Percentiles rank a stretch among this genome's conserved stretches.
These are phyloP conservation scores for Acanthurus lineatus DNA, from an alignment of 2,797 vertebrate genomes.

Conservation along the genomic window DNA sequence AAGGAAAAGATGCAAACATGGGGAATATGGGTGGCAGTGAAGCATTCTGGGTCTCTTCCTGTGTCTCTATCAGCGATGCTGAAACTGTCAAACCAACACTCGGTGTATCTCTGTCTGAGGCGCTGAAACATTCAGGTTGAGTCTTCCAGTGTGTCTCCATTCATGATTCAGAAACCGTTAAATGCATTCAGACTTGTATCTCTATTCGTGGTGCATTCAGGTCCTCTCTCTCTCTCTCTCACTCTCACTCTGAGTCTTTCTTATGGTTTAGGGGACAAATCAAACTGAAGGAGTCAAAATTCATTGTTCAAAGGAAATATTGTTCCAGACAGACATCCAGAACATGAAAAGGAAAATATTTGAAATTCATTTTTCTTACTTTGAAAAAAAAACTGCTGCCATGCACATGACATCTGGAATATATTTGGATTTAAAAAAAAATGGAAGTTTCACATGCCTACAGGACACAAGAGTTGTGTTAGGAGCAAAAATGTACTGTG, in stretches of 20 bases:
- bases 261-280: neutral
- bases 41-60: neutral
- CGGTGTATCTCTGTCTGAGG: neutral
- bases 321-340: neutral
- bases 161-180: slow-evolving; percentile 1
- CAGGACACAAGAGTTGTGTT: slow-evolving; percentile 32
- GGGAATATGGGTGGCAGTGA: no score
- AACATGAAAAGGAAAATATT: neutral
- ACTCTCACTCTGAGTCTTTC: neutral
- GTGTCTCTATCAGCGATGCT: neutral
- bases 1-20: no score
- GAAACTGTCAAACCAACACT: neutral
- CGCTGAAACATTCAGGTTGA: neutral
- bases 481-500: slow-evolving; percentile 27
- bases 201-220: neutral
- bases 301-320: neutral
- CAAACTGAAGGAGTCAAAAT: no score
- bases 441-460: slow-evolving; percentile 35
- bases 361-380: neutral
- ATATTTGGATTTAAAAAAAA: slow-evolving; percentile 39
- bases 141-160: neutral
- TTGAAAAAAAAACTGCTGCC: neutral
- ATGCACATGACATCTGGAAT: slow-evolving; percentile 1
- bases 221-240: no score
- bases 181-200: no score